Evolutionary conservation across 2,888 invertebrate species (phyloP).

Genomic region (Notodonta dromedarius): DNA sequence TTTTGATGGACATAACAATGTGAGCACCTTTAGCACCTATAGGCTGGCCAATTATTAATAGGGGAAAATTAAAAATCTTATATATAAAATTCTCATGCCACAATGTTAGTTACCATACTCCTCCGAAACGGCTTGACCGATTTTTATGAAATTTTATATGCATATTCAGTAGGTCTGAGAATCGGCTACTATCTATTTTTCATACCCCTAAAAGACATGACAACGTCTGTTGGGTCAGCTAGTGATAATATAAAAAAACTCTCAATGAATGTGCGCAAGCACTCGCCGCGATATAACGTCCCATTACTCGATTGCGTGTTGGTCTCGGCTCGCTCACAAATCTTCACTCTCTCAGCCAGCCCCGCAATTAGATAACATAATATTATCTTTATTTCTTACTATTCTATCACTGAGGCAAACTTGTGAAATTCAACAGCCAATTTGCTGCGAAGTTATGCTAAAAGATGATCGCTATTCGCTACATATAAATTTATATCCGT

Average conservation of each 20-base stretch:
- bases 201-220: no score
- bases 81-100: no score
- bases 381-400: slow-evolving; percentile 55
- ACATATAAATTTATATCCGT: slow-evolving; percentile 19
- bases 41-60: not conserved
- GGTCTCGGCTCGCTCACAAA: slow-evolving; percentile 25
- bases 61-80: not conserved
- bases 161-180: no score
- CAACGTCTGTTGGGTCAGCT: no score
- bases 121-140: no score
- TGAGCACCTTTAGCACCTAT: no score
- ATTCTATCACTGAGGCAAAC: slow-evolving; percentile 47
- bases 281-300: slow-evolving; percentile 27
- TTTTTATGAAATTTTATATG: no score
- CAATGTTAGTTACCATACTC: no score
- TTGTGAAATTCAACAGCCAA: slow-evolving; percentile 55
- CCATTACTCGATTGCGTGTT: slow-evolving; percentile 54
- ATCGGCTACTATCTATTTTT: no score
- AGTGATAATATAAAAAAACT: not conserved
- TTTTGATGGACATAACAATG: no score
- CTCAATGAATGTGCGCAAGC: not conserved
- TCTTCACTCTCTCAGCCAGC: slow-evolving; percentile 52
- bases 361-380: slow-evolving; percentile 47
- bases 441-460: slow-evolving; percentile 26
- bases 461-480: slow-evolving; percentile 18